Percentiles rank a stretch among this genome's conserved stretches.
These are phyloP conservation scores for Staurois parvus DNA, from an alignment of 2,797 vertebrate species.

Conservation along the genomic window DNA sequence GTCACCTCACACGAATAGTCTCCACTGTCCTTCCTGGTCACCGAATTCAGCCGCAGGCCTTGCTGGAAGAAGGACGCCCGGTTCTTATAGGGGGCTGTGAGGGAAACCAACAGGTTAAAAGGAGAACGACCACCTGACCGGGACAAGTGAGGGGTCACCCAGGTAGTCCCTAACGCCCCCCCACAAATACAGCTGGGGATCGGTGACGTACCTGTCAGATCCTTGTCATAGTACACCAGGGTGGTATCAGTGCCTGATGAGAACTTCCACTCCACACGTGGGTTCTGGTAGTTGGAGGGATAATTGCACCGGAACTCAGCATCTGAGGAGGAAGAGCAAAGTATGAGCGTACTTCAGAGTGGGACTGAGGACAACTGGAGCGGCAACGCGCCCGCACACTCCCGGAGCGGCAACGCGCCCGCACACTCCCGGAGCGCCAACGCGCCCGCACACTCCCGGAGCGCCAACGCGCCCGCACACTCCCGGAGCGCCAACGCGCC, in stretches of 20 bases:
- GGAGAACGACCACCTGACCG: too few species aligned
- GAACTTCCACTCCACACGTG: constrained; percentile 90
- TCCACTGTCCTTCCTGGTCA: constrained; percentile 81
- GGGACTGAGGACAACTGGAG: too few species aligned
- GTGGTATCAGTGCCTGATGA: constrained; percentile 67
- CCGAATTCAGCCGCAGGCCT: constrained; percentile 74
- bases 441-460: too few species aligned
- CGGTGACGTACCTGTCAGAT: constrained; percentile 77
- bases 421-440: too few species aligned
- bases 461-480: too few species aligned
- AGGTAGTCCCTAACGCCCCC: too few species aligned
- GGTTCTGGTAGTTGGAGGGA: constrained; percentile 61
- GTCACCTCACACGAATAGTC: constrained; percentile 84
- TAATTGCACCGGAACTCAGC: constrained; percentile 75
- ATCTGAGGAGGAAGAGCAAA: constrained; percentile 67
- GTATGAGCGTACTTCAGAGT: not conserved
- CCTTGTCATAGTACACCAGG: constrained; percentile 74
- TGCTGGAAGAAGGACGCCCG: constrained; percentile 66
- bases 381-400: too few species aligned
- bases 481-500: too few species aligned
- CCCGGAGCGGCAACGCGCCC: too few species aligned
- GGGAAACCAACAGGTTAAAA: not conserved
- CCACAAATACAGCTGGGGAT: too few species aligned
- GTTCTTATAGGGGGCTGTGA: constrained; percentile 74
- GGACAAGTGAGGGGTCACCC: too few species aligned